Evolutionary conservation across 2,797 vertebrate species (phyloP), one percentile per base, ranked within the genome.

Genomic region (Pelochelys cantorii): DNA sequence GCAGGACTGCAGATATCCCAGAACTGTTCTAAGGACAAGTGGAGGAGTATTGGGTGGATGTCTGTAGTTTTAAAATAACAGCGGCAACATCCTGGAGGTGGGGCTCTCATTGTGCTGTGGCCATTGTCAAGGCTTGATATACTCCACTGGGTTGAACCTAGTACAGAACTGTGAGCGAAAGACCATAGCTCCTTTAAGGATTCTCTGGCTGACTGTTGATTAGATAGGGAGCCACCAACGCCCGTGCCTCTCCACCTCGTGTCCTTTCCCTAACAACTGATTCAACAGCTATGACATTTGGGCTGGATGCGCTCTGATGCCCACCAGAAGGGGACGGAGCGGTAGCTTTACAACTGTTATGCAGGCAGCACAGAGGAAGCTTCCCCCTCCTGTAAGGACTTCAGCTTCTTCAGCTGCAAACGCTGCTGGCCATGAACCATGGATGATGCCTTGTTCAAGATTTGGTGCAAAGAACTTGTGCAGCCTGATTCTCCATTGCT

Each of bases 391-490:
- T 59, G 6, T 5, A 42, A 1, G 15, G 77, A 13, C 55, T 78
- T 78, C 59, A 79, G 11, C 13, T 81, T 74, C 83, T 83, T 48
- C 34, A 65, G 31, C 22, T 31, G 25, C 53, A 48, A 34, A 74
- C 37, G 18, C 11, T 4, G 55, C 23, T 42, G 68, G 34, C 34
- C 37, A 11, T 20, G 10, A 74, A 34, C 68, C 68, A 74, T 55
- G 57, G 29, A 10, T 34, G 77, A 20, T 55, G 25, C 42, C 6
- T 29, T 31, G 29, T 15, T 62, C 14, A 62, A 62, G 20, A 42
- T 22, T 29, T 4, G 52, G 22, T 74, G 29, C 0, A 0, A 0
- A 12, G 57, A 62, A 31, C 2, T 57, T 2, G 15, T 2, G 75
- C 56, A 85, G 12, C n/a, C 27, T 20, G 37, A 7, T 37, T 83